Base-by-base conservation (phyloP, 2,113 vertebrate genomes). In the Myiozetetes cayanensis region DNA sequence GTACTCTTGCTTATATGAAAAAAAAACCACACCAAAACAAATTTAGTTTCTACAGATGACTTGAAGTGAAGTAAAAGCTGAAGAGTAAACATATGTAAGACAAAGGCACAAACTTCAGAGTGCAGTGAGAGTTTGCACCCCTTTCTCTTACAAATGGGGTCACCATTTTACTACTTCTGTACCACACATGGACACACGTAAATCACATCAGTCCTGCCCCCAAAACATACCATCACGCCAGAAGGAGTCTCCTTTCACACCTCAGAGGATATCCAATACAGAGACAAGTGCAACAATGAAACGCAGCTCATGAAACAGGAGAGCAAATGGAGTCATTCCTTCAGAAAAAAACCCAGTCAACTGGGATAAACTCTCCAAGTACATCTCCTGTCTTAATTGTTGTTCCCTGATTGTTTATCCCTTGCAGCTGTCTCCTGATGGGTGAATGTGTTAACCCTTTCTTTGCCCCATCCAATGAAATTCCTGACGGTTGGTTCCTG, bases 341-440 rank as follows among this genome's bases (percentile, higher is more conserved):
- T 44, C 44, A 44, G 18, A 18, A 10, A 28, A 18, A 14, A 7
- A 1, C 5, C 11, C 3, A 23, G 15, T 1, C 4, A 46, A 19
- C 2, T 5, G 37, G 9, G 10, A 33, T 22, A 61, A 87, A 49
- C 5, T 37, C 20, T 22, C 4, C 14, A 75, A 87, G 10, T 6
- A 10, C 8, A 1, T 5, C 8, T 43, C 30, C 18, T 55, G 13
- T 71, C 9, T 66, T 59, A 16, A 28, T 28, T 17, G 12, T 24
- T 23, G 12, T 30, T 14, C 46, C 17, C 35, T 47, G 8, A 24
- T 35, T 33, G 30, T 80, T 89, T 31, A 67, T 50, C 67, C 1
- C 24, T 67, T 87, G 23, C 87, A 95, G 33, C 61, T 87, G 81
- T 14, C 30, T 59, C 24, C 44, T 49, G 27, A 25, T 55, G 16